Percentiles rank a stretch among this genome's conserved stretches.
Conservation (phyloP, 1,140 invertebrate genomes). For the Brachionus calyciflorus region DNA sequence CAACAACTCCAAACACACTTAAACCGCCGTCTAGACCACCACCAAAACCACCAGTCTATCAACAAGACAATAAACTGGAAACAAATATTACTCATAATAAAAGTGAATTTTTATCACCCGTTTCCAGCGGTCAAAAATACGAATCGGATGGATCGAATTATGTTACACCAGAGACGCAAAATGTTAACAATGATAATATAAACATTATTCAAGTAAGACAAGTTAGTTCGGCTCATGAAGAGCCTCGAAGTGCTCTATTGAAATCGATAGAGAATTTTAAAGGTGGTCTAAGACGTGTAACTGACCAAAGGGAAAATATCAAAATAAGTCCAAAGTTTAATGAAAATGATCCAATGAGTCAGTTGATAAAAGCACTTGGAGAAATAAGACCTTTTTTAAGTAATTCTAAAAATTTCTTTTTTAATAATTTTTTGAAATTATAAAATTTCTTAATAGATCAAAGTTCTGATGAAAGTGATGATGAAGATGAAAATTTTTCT, state of each 20-base stretch:
- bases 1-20: conserved; percentile 9
- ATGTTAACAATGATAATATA: not conserved
- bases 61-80: not conserved
- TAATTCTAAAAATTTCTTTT: not conserved
- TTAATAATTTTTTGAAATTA: not conserved
- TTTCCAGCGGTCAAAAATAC: not conserved
- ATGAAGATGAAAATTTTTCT: conserved; percentile 14
- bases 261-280: conserved; percentile 37
- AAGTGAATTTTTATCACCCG: conserved; percentile 1
- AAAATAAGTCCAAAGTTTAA: too few relatives aligned
- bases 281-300: conserved; percentile 22
- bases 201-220: not conserved
- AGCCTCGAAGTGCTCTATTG: not conserved
- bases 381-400: conserved; percentile 34
- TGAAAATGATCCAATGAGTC: conserved; percentile 16
- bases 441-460: not conserved
- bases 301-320: not conserved
- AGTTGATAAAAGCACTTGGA: not conserved
- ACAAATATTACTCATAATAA: not conserved
- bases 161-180: not conserved
- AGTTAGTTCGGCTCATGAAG: not conserved
- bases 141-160: conserved; percentile 4
- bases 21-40: conserved; percentile 36
- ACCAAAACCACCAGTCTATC: conserved; percentile 1
- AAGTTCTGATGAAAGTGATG: conserved; percentile 25